Conservation (phyloP, 2,888 invertebrate species). For the Gastracanthus pulcherrimus region DNA sequence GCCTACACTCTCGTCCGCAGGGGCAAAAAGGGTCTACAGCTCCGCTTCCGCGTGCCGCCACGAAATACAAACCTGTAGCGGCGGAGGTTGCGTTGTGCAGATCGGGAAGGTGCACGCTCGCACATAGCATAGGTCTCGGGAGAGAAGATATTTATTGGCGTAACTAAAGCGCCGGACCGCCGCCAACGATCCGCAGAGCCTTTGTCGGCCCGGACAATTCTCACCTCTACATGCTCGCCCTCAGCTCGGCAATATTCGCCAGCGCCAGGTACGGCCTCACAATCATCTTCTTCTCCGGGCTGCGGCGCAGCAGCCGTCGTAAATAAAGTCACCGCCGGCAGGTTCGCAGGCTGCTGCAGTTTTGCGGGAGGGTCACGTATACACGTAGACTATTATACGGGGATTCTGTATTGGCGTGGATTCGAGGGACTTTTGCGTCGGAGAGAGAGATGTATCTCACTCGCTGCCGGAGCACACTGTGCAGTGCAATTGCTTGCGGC, state of each 20-base stretch:
- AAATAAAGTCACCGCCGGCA: conserved; percentile 27
- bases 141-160: conserved; percentile 55
- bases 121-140: background rate
- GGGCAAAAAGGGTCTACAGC: background rate
- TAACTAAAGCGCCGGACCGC: conserved; percentile 17
- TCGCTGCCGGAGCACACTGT: too few relatives aligned
- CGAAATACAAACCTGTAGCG: background rate
- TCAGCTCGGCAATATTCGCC: background rate
- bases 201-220: background rate
- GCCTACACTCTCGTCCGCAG: too few relatives aligned
- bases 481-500: too few relatives aligned
- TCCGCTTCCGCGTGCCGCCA: background rate
- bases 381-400: background rate
- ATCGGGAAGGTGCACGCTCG: background rate
- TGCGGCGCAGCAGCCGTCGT: conserved; percentile 29
- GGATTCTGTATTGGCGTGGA: background rate
- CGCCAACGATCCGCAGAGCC: conserved; percentile 5
- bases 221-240: background rate
- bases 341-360: background rate
- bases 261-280: background rate
- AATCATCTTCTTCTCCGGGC: too few relatives aligned
- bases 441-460: conserved; percentile 31
- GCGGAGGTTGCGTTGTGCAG: background rate
- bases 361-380: background rate
- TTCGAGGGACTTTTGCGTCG: conserved; percentile 2